Evolutionary conservation across 2,113 vertebrate genomes (phyloP).

Genomic region (Hippocampus zosterae): DNA sequence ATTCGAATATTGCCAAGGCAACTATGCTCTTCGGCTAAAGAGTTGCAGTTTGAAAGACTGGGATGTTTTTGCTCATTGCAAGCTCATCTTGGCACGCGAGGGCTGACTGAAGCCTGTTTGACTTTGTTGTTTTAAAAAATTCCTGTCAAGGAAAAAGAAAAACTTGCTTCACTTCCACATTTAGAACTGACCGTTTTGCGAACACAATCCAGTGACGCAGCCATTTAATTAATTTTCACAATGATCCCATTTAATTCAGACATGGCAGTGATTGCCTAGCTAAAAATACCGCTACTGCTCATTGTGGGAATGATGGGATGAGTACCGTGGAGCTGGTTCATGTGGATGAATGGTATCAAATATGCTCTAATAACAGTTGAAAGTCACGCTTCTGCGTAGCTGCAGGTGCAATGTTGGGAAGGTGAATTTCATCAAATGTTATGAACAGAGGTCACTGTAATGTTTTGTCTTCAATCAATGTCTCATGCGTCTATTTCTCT

Average conservation of each 20-base stretch:
- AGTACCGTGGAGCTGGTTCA: neutral
- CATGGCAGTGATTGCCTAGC: slow-evolving; percentile 39
- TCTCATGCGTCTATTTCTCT: slow-evolving; percentile 8
- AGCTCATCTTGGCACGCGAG: neutral
- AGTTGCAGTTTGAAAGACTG: neutral
- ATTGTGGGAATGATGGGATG: slow-evolving; percentile 16
- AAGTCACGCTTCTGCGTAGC: neutral
- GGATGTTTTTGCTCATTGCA: too few relatives aligned
- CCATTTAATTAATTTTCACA: slow-evolving; percentile 54
- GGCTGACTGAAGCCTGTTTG: slow-evolving; percentile 15
- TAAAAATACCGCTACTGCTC: slow-evolving; percentile 49
- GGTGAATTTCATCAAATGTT: slow-evolving; percentile 21
- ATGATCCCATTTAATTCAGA: slow-evolving; percentile 41
- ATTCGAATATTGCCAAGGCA: neutral
- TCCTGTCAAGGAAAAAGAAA: slow-evolving; percentile 33
- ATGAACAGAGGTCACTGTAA: slow-evolving; percentile 13
- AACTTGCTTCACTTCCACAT: slow-evolving; percentile 39
- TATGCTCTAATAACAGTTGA: neutral
- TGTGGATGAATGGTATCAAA: neutral
- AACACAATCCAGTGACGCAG: slow-evolving; percentile 38
- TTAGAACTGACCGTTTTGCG: slow-evolving; percentile 53
- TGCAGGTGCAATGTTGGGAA: neutral
- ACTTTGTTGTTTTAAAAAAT: slow-evolving; percentile 28
- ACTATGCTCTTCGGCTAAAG: neutral
- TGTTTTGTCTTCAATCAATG: slow-evolving; percentile 21